Percentiles rank a stretch among this genome's conserved stretches.
Conservation (phyloP, 2,797 vertebrate genomes). For the Heliangelus exortis region DNA sequence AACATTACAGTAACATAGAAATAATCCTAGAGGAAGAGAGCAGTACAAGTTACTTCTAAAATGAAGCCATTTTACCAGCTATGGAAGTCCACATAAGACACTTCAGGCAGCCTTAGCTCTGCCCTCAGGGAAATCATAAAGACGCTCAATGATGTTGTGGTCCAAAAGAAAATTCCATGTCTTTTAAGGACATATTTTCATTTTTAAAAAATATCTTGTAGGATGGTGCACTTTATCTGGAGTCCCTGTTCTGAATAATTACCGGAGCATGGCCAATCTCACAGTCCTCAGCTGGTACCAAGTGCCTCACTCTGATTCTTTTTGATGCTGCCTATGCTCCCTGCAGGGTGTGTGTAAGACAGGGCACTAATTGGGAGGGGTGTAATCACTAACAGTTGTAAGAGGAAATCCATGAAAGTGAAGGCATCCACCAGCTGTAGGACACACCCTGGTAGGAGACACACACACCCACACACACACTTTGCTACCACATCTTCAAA, state of each 20-base stretch:
- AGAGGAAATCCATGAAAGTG: slow-evolving; percentile 38
- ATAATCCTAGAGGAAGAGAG: not conserved
- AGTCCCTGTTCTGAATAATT: not conserved
- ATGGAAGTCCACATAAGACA: not conserved
- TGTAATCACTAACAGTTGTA: not conserved
- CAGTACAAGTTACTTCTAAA: not conserved
- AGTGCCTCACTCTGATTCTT: not conserved
- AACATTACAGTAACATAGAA: not conserved
- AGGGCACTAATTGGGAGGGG: not conserved
- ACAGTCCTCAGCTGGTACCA: not conserved
- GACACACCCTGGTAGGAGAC: slow-evolving; percentile 53
- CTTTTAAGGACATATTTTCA: not conserved
- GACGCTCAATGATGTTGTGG: not conserved
- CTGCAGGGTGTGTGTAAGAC: not conserved
- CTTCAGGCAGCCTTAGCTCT: not conserved
- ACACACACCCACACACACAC: not conserved
- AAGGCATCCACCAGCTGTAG: slow-evolving; percentile 51
- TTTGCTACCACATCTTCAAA: slow-evolving; percentile 67
- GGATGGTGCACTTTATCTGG: not conserved
- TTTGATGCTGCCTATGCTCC: not conserved
- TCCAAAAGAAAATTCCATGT: not conserved
- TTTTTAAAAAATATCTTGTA: not conserved
- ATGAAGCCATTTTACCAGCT: not conserved
- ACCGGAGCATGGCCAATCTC: not conserved
- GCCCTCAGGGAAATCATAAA: not conserved